Evolutionary conservation across 2,797 vertebrate genomes (phyloP).

Genomic region (Carduelis carduelis): DNA sequence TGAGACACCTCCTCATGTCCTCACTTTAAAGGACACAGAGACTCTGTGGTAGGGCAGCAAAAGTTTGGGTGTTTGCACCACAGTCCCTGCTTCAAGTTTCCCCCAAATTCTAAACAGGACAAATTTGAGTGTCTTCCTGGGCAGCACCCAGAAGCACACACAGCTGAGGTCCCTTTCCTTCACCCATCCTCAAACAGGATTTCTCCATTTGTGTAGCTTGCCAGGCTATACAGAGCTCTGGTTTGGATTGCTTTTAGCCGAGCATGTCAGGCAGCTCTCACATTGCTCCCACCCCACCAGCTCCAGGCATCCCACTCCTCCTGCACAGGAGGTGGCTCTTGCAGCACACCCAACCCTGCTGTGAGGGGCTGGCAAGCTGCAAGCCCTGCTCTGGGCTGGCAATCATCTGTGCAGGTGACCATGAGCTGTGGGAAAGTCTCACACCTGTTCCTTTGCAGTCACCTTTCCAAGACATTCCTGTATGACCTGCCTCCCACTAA

Average conservation of each 20-base stretch:
- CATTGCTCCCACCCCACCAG: not conserved
- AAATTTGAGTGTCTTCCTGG: not conserved
- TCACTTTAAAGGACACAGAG: not conserved
- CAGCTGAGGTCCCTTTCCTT: not conserved
- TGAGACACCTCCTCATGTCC: not conserved
- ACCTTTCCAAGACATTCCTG: not conserved
- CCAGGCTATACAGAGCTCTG: not conserved
- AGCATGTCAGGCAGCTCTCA: not conserved
- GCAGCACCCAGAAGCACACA: not conserved
- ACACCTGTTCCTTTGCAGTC: not conserved
- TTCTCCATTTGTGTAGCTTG: not conserved
- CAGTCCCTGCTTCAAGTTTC: fast-evolving
- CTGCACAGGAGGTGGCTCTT: not conserved
- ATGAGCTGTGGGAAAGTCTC: not conserved
- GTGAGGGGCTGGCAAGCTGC: not conserved
- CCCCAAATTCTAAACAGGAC: not conserved
- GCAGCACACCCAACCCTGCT: not conserved
- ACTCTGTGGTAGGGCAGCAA: fast-evolving
- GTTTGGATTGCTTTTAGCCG: not conserved
- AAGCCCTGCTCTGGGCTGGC: not conserved
- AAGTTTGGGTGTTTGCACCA: not conserved
- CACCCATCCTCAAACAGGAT: not conserved
- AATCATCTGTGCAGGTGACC: not conserved
- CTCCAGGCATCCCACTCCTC: not conserved
- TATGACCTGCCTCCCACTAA: not conserved